phyloP scores from a whole-genome alignment of 2,113 vertebrate species.

The Seriola aureovittata region DNA sequence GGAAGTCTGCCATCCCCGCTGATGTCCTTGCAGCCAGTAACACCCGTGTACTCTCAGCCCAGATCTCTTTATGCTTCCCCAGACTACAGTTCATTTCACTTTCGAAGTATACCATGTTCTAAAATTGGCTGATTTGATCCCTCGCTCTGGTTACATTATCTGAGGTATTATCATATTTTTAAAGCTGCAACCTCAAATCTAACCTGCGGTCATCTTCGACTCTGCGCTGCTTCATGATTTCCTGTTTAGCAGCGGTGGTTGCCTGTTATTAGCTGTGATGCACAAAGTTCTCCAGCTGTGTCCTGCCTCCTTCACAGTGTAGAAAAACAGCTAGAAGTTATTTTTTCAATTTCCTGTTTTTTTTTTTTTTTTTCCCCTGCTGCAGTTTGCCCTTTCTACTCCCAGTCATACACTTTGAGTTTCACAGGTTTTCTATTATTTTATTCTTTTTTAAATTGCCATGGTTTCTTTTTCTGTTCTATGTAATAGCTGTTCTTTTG shows the following conservation, averaged over 20 bases:
- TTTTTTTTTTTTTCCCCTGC: not conserved
- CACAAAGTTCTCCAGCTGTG: constrained; percentile 22
- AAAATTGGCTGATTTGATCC: constrained; percentile 1
- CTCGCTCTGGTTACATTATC: not conserved
- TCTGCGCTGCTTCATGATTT: constrained; percentile 17
- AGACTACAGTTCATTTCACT: not conserved
- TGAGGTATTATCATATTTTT: constrained; percentile 6
- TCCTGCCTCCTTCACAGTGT: constrained; percentile 1
- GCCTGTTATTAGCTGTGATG: not conserved
- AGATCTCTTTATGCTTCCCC: not conserved
- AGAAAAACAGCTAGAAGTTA: not conserved
- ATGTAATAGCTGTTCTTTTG: constrained; percentile 12
- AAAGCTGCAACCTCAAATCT: constrained; percentile 3
- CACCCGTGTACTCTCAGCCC: not conserved
- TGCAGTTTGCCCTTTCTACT: constrained; percentile 13
- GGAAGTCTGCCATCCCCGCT: constrained; percentile 3
- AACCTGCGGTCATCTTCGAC: not conserved
- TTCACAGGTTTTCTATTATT: not conserved
- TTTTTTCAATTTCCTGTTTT: not conserved
- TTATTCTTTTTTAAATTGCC: constrained; percentile 14
- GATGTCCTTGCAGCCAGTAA: not conserved
- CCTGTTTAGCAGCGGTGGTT: constrained; percentile 14
- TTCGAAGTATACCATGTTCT: not conserved
- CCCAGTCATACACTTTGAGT: not conserved
- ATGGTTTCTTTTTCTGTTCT: not conserved